Base-by-base conservation (phyloP, 2,113 vertebrate genomes). In the Perca fluviatilis region DNA sequence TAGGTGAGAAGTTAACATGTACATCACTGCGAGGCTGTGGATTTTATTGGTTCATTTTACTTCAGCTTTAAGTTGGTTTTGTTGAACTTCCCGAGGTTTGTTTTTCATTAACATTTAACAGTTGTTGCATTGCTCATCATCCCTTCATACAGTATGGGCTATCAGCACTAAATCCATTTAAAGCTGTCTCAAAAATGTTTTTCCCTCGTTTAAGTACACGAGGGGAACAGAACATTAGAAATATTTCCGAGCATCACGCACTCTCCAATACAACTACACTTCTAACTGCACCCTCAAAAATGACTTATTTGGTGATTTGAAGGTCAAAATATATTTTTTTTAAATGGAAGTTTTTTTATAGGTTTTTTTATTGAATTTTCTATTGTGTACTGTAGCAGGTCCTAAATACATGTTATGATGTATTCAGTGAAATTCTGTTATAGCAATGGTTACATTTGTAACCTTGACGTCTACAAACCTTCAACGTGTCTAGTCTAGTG, bases 1-100 rank as follows among this genome's bases (percentile, higher is more conserved):
- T 33, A 79, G 57, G n/a, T 61, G 56, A 30, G 51, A 43, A 61
- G 56, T 51, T 61, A 19, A 75, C 53, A 16, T 15, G 30, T 6
- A 0, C 1, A 12, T 54, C 19, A 21, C 27, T 43, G 74, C 12
- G 7, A 23, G 19, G 56, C 23, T 47, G 69, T 46, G 16, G 68
- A 21, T 9, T 30, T 21, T 12, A 73, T 16, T 10, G 12, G 3
- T 49, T 74, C 40, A n/a, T 61, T 43, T 47, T 43, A 16, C 23
- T 30, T 36, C 8, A 27, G 11, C 51, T 46, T 65, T 54, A 47
- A 57, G 4, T 57, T n/a, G 40, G 7, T 18, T 58, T 43, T n/a
- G 16, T 27, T 49, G 30, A 33, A 33, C 30, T 33, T 33, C 8
- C 2, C 21, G 4, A 33, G 11, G 49, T 19, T 13, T 3, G 4